Conservation (phyloP, 2,113 vertebrate species). For the Chauna torquata region DNA sequence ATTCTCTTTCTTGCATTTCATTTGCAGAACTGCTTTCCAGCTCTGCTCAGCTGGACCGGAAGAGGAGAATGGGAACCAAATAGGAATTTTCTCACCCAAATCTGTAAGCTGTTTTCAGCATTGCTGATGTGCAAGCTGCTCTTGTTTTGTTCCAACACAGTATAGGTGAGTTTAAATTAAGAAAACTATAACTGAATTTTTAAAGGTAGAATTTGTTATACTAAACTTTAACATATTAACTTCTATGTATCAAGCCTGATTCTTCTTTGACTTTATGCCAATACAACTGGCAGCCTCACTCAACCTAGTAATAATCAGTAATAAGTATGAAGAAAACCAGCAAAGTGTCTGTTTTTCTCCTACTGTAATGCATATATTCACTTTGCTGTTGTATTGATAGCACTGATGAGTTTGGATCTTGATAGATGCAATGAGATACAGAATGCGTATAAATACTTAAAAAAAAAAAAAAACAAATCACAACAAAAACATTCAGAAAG, state of each 20-base stretch:
- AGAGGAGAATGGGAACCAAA: not conserved
- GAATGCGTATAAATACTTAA: not conserved
- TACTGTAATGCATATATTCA: not conserved
- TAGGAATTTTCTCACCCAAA: not conserved
- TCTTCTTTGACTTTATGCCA: not conserved
- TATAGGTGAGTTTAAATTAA: not conserved
- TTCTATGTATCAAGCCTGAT: not conserved
- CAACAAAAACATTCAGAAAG: not conserved
- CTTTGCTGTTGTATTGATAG: not conserved
- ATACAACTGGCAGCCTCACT: not conserved
- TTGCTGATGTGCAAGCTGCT: not conserved
- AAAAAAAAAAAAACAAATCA: not conserved
- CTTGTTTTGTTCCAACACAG: not conserved
- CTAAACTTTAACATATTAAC: not conserved
- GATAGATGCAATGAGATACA: not conserved
- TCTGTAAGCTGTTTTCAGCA: not conserved
- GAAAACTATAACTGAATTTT: not conserved
- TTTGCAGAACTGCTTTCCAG: conserved; percentile 15
- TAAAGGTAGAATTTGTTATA: not conserved
- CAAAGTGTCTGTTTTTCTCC: not conserved
- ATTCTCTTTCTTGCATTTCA: conserved; percentile 26
- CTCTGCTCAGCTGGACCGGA: conserved; percentile 24
- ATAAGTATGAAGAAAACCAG: not conserved
- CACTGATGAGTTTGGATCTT: not conserved
- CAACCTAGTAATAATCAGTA: not conserved